Evolutionary conservation across 2,113 vertebrate species (phyloP).

Genomic region (Semicossyphus pulcher): DNA sequence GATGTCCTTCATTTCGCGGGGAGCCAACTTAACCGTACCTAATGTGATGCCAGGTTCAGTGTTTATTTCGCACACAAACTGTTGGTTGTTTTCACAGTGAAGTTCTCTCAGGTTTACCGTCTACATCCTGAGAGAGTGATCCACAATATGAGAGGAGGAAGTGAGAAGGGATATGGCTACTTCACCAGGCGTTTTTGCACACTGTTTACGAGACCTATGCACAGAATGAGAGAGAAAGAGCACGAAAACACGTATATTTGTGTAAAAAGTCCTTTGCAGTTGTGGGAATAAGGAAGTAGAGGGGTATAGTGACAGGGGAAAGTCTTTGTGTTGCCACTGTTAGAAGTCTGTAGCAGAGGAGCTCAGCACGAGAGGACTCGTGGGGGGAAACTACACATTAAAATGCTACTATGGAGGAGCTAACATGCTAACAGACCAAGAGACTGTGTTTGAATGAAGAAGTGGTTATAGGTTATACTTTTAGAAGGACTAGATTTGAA

Average conservation of each 20-base stretch:
- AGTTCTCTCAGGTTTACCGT: constrained; percentile 45
- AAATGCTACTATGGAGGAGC: constrained; percentile 65
- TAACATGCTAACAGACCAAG: constrained; percentile 48
- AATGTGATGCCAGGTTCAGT: constrained; percentile 38
- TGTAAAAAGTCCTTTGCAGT: constrained; percentile 42
- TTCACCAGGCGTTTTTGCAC: constrained; percentile 29
- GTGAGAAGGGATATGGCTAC: constrained; percentile 13
- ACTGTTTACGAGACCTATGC: constrained; percentile 35
- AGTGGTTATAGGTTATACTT: constrained; percentile 3
- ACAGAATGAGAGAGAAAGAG: constrained; percentile 39
- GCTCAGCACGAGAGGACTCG: constrained; percentile 29
- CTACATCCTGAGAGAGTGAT: not conserved
- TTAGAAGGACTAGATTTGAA: too few species aligned
- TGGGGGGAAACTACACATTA: constrained; percentile 52
- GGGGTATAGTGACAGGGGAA: constrained; percentile 2
- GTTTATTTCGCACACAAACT: constrained; percentile 60
- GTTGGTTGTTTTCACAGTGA: constrained; percentile 75
- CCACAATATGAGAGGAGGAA: constrained; percentile 22
- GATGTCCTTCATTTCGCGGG: constrained; percentile 4
- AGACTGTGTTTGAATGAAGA: constrained; percentile 28
- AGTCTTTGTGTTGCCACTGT: too few species aligned
- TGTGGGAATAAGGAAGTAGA: constrained; percentile 13
- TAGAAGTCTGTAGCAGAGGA: constrained; percentile 30
- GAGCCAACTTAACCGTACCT: constrained; percentile 25
- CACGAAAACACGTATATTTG: constrained; percentile 33